Evolutionary conservation across 2,888 invertebrate genomes (phyloP), one percentile per base, ranked within the genome.

Genomic region (Melanostoma scalare): DNA sequence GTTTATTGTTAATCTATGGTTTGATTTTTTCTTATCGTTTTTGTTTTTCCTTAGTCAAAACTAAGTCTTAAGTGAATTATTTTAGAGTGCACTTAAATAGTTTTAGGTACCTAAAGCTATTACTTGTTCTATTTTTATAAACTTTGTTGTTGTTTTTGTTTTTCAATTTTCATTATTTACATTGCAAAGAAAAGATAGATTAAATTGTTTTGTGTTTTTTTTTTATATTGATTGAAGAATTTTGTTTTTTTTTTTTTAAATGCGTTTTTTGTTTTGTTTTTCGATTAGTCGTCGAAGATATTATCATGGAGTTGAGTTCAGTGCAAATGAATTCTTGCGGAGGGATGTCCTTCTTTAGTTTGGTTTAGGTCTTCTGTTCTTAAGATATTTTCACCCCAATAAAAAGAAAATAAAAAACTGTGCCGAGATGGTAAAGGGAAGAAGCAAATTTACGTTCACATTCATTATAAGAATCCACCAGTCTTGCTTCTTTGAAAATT

Each of bases 251-350:
- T 85, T 86, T 40, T 79, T 63, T 86, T 85, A 2, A n/a, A 6
- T 44, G 85, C 88, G 86, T 86, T 86, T 87, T 87, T 87, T 86
- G 60, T 85, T 85, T 81, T 81, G 84, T 76, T 40, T 58, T 85
- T 79, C 71, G 86, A 68, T 85, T 58, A 38, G 2, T 8, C 9
- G 31, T 42, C 31, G 42, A 31, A 9, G 3, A 31, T n/a, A 20
- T 20, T 20, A 20, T 20, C 20, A 20, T 20, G 20, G 20, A 20
- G 20, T 20, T 20, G 20, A 20, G 20, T 20, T 20, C 20, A 20
- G 20, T 20, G 20, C 20, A 20, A 20, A 20, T 20, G 20, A 20
- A 20, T 20, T 20, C 20, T 20, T 20, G 20, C 20, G 20, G 20
- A 20, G 20, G 20, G 20, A 20, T 20, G 20, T 20, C 20, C 20